Percentiles rank a stretch among this genome's conserved stretches.
Evolutionary conservation across 2,888 invertebrate species (phyloP).

Genomic region (Xanthorhoe designata): DNA sequence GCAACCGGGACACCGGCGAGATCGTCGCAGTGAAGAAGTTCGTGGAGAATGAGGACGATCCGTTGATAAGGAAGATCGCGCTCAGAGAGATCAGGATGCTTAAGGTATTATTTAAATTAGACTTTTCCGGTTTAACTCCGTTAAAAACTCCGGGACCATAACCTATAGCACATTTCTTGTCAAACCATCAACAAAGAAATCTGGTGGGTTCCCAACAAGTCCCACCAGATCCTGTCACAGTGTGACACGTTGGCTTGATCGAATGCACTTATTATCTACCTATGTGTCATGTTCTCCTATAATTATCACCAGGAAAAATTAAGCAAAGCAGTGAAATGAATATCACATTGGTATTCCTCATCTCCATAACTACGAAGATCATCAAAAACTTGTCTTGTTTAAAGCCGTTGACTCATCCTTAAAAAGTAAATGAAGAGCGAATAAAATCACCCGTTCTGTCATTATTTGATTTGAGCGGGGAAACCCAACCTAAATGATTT

Average conservation of each 20-base stretch:
- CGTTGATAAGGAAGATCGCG: slow-evolving; percentile 97
- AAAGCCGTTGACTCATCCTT: not conserved
- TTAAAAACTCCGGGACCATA: no score
- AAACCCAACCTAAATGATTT: not conserved
- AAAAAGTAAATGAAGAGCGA: not conserved
- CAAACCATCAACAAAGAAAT: no score
- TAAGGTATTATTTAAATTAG: slow-evolving; percentile 91
- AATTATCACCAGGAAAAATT: no score
- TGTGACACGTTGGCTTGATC: no score
- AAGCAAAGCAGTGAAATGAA: no score
- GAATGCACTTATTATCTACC: no score
- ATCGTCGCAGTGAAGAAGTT: slow-evolving; percentile 98
- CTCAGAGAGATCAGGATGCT: slow-evolving; percentile 96
- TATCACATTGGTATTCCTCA: not conserved
- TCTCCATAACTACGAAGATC: not conserved
- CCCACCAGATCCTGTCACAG: no score
- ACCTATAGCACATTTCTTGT: no score
- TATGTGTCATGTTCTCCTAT: no score
- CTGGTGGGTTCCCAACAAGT: no score
- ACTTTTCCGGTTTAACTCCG: no score
- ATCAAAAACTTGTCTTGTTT: not conserved
- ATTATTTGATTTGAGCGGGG: not conserved
- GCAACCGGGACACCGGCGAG: slow-evolving; percentile 97
- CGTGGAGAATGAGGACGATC: slow-evolving; percentile 98
- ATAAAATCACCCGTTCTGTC: not conserved